Evolutionary conservation across 2,113 vertebrate species (phyloP).

Genomic region (Festucalex cinctus): DNA sequence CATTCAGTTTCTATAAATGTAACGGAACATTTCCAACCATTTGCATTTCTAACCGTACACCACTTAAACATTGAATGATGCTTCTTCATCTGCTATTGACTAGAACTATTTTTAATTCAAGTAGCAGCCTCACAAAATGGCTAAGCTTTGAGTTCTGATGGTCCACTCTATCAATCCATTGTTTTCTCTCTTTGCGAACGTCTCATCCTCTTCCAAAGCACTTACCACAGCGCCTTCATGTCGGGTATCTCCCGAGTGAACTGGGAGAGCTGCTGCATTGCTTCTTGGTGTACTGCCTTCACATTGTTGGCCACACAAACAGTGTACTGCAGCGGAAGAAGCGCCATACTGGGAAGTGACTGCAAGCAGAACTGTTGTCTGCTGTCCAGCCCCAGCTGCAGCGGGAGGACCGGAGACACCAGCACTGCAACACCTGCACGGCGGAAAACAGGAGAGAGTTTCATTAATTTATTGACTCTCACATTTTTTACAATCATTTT

Average conservation of each 20-base stretch:
- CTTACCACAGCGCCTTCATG: conserved; percentile 73
- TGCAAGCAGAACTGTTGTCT: conserved; percentile 80
- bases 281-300: conserved; percentile 70
- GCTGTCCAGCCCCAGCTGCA: conserved; percentile 78
- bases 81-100: too few species aligned
- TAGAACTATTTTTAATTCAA: background rate
- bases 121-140: background rate
- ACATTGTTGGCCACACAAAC: conserved; percentile 77
- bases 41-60: too few species aligned
- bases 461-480: background rate
- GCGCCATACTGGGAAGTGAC: conserved; percentile 63
- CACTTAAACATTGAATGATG: too few species aligned
- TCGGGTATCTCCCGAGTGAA: conserved; percentile 68
- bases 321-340: conserved; percentile 74
- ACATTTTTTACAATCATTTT: too few species aligned
- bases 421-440: conserved; percentile 79
- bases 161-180: background rate
- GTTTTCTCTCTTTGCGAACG: background rate
- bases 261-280: conserved; percentile 46
- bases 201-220: conserved; percentile 11
- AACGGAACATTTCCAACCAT: too few species aligned
- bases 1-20: too few species aligned
- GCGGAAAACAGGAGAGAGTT: background rate
- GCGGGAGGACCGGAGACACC: conserved; percentile 69
- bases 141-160: background rate